phyloP scores from a whole-genome alignment of 2,113 vertebrate genomes.

The Cyanoramphus novaezelandiae region DNA sequence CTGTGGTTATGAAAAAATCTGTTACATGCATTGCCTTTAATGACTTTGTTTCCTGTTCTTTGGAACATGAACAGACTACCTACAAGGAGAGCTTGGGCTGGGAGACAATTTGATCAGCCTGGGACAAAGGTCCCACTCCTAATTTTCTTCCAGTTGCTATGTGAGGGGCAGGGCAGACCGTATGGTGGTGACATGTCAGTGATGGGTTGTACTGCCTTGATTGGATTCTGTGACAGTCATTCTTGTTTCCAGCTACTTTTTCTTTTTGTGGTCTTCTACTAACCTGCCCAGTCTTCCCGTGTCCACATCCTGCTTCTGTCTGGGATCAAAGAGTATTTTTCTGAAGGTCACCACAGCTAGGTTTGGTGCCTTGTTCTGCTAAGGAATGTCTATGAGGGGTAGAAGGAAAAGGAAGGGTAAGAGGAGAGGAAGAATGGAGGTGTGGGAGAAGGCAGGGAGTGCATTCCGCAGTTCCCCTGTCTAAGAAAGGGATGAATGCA shows the following conservation, averaged over 20 bases:
- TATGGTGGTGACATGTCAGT: not conserved
- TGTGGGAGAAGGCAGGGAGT: not conserved
- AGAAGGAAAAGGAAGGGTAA: not conserved
- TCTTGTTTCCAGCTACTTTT: not conserved
- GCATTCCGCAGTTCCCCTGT: not conserved
- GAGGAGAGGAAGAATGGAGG: not conserved
- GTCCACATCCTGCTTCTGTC: not conserved
- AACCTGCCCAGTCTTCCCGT: not conserved
- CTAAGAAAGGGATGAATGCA: fast-evolving
- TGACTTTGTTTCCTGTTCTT: not conserved
- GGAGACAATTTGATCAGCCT: not conserved
- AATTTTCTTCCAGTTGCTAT: not conserved
- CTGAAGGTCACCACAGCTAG: not conserved
- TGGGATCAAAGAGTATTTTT: not conserved
- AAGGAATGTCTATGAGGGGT: not conserved
- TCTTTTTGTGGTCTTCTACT: not conserved
- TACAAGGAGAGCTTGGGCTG: not conserved
- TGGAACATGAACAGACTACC: not conserved
- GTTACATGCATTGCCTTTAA: not conserved
- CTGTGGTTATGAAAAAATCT: not conserved
- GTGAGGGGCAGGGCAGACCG: not conserved
- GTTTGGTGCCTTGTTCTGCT: not conserved
- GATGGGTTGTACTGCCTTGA: not conserved
- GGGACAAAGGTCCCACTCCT: not conserved
- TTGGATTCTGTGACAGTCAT: not conserved